phyloP scores from a whole-genome alignment of 30 jellyfish, hydroid and myxozoan genomes.

The Nemopilema nomurai region DNA sequence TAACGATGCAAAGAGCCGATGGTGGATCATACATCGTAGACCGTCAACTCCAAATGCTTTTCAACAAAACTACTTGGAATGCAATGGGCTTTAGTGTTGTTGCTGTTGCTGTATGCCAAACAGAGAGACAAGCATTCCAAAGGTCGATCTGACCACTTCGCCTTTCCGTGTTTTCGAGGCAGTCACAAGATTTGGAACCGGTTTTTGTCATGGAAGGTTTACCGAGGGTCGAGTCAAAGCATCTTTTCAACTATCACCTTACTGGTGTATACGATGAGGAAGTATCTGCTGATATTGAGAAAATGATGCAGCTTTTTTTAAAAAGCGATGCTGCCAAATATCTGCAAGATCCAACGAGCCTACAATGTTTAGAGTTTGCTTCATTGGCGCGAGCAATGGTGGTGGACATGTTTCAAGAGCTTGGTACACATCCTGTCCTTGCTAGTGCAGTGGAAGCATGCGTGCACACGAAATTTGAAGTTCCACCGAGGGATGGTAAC shows the following conservation, averaged over 20 bases:
- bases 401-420: not conserved
- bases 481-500: constrained; percentile 52
- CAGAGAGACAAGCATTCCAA: too few relatives aligned
- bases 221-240: constrained; percentile 44
- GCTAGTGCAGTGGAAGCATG: constrained; percentile 8
- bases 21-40: too few relatives aligned
- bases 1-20: too few relatives aligned
- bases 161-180: too few relatives aligned
- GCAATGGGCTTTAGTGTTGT: too few relatives aligned
- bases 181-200: too few relatives aligned
- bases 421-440: constrained; percentile 6
- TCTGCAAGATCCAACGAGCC: not conserved
- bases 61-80: too few relatives aligned
- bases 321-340: not conserved
- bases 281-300: not conserved
- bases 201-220: constrained; percentile 26
- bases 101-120: too few relatives aligned
- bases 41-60: too few relatives aligned
- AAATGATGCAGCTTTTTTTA: not conserved
- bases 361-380: not conserved
- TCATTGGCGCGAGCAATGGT: not conserved
- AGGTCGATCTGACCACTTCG: too few relatives aligned
- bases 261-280: constrained; percentile 36
- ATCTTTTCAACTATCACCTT: constrained; percentile 41
- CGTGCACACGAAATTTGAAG: constrained; percentile 29